Base-by-base conservation (phyloP, 2,797 vertebrate genomes). In the Typhlichthys subterraneus region DNA sequence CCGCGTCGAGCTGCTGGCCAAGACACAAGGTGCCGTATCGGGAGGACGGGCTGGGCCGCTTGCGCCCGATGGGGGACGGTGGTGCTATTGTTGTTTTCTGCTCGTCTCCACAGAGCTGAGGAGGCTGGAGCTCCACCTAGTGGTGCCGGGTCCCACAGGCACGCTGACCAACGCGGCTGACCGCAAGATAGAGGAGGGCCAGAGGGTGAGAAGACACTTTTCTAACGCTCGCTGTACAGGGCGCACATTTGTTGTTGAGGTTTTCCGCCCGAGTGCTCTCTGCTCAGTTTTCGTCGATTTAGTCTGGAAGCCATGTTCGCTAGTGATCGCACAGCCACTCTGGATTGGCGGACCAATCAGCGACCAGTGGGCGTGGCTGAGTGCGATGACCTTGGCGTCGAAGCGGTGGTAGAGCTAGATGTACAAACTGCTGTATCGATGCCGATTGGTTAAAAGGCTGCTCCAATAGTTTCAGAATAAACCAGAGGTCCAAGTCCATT, bases 181-280 rank as follows among this genome's bases (percentile, higher is more conserved):
- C 65, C 94, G 92, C 69, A 99, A 99, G 72, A 90, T 99, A 67
- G 92, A 94, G 47, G 96, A 97, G 4, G 95, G 96, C 14, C 97
- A 98, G 70, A 93, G 93, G 94, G 98, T 99, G n/a, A 61, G 80
- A 63, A 11, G 12, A 12, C 10, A 4, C 52, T 14, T 29, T 12
- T 3, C 0, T 15, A 58, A n/a, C 6, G 12, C 23, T n/a, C 5
- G 6, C 52, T 53, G 52, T 53, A 48, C 12, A 48, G 3, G 47
- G n/a, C 17, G 12, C 23, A 53, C 5, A 33, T 14, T n/a, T 70
- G 83, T 79, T 13, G 51, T n/a, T 3, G n/a, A 31, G 57, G 2
- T 9, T 29, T 29, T 29, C 23, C 23, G 23, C 4, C 23, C 23
- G 4, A 29, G 2, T 23, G 23, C 23, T 4, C 23, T 29, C 23